Evolutionary conservation across 1,140 invertebrate genomes (phyloP).

Genomic region (Drosophila azteca): DNA sequence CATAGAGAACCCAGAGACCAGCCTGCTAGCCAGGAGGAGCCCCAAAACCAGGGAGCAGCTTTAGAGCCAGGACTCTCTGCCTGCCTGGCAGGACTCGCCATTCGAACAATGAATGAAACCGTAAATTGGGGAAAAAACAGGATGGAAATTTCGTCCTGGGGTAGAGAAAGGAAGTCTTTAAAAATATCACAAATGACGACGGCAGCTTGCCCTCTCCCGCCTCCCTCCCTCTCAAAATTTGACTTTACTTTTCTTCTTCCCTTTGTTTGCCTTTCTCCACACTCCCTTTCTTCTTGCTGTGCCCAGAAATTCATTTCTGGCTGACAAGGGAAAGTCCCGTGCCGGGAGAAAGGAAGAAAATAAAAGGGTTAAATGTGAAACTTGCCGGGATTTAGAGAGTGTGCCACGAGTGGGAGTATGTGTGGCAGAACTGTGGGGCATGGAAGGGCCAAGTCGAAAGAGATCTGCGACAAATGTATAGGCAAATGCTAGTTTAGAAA

Average conservation of each 20-base stretch:
- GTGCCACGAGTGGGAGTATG: background rate
- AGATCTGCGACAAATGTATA: conserved; percentile 21
- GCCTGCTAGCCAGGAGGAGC: conserved; percentile 2
- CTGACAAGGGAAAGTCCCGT: conserved; percentile 15
- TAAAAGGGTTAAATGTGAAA: conserved; percentile 33
- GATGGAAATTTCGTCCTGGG: background rate
- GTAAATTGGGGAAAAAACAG: conserved; percentile 36
- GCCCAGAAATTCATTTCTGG: conserved; percentile 31
- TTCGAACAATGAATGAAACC: conserved; percentile 20
- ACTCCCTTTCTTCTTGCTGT: background rate
- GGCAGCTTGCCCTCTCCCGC: conserved; percentile 6
- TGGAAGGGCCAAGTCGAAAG: conserved; percentile 12
- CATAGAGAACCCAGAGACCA: too few relatives aligned
- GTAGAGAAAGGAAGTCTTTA: conserved; percentile 28
- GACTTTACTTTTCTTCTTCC: background rate
- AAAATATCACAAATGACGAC: conserved; percentile 22
- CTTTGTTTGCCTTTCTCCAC: conserved; percentile 15
- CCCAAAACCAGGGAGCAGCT: background rate
- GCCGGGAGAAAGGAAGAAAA: conserved; percentile 1
- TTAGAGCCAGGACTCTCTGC: too few relatives aligned
- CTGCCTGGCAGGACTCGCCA: background rate
- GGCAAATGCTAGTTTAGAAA: conserved; percentile 22
- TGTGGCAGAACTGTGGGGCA: conserved; percentile 18
- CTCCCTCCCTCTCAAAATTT: background rate
- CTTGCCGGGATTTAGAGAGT: conserved; percentile 25